Base-by-base conservation (phyloP, 37 sponge, comb jelly and placozoan genomes). In the Ephydatia muelleri region DNA sequence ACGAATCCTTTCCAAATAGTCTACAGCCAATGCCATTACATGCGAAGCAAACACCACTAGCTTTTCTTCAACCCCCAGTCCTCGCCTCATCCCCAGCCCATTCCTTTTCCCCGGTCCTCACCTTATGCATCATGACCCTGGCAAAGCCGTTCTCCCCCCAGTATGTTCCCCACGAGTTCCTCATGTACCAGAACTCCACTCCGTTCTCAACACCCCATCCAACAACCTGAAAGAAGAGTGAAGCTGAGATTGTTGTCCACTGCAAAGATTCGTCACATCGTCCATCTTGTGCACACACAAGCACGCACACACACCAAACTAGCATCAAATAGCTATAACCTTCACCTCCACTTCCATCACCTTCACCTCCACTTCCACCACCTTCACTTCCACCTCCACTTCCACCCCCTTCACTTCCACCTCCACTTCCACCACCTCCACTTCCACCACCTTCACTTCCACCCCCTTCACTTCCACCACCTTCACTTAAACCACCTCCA, bases 161-260 rank as follows among this genome's bases (percentile, higher is more conserved):
- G 94, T 94, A 94, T 31, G 89, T 81, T 14, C 94, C 94, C 94
- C 94, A 94, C 26, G 91, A 91, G 89, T 94, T 94, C 40, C 94
- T 75, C 70, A 94, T 70, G 71, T 88, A 80, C 94, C 94, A 94
- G 75, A 83, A 94, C 87, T 94, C 94, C 43, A 94, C 91, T 34
- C 94, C 94, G 83, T 91, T 88, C 85, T 94, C 94, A 16, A 94
- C 94, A 38, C 94, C 94, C 94, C 94, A 94, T 26, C 94, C 94
- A 28, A 94, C 94, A 0, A 94, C 83, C 76, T 85, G 82, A 5
- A 38, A n/a, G 36, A 68, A 2, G 39, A 38, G 11, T 37, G 26
- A 68, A 76, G 25, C 34, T 25, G 23, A 30, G 29, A 33, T 22
- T 28, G 13, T 13, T 38, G 70, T 68, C 6, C 4, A 32, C n/a